Percentiles rank a stretch among this genome's conserved stretches.
Evolutionary conservation across 2,113 vertebrate species (phyloP).

Genomic region (Lagenorhynchus albirostris): DNA sequence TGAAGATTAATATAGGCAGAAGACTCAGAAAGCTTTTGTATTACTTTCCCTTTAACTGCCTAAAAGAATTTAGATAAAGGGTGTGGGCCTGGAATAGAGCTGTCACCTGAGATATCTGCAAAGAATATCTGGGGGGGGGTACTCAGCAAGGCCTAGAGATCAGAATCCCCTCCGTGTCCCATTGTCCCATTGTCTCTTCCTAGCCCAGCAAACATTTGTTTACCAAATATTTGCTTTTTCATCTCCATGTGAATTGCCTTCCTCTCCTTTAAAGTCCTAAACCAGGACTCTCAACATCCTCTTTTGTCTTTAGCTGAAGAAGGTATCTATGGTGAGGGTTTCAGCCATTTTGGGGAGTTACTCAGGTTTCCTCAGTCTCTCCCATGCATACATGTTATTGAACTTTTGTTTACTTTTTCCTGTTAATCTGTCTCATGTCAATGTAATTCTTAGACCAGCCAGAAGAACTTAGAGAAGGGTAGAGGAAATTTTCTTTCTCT

Average conservation of each 20-base stretch:
- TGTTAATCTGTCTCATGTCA: not conserved
- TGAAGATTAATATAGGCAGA: not conserved
- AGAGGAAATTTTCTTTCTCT: not conserved
- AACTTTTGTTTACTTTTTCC: not conserved
- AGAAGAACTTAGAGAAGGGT: not conserved
- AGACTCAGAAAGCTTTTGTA: not conserved
- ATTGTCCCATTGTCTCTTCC: not conserved
- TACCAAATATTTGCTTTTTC: not conserved
- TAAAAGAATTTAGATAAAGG: not conserved
- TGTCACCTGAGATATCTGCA: not conserved
- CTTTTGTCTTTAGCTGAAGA: not conserved
- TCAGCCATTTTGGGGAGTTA: not conserved
- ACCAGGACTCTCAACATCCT: not conserved
- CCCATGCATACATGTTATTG: not conserved
- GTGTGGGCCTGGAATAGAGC: not conserved
- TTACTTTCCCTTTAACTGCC: not conserved
- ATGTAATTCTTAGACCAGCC: not conserved
- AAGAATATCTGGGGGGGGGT: not conserved
- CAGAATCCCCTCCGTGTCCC: not conserved
- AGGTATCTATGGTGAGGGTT: not conserved
- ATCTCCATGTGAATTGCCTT: not conserved
- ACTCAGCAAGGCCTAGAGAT: not conserved
- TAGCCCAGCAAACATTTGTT: no score
- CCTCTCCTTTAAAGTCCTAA: not conserved
- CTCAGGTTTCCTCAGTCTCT: not conserved